Conservation (phyloP, 2,888 invertebrate genomes). For the Caprella mutica region DNA sequence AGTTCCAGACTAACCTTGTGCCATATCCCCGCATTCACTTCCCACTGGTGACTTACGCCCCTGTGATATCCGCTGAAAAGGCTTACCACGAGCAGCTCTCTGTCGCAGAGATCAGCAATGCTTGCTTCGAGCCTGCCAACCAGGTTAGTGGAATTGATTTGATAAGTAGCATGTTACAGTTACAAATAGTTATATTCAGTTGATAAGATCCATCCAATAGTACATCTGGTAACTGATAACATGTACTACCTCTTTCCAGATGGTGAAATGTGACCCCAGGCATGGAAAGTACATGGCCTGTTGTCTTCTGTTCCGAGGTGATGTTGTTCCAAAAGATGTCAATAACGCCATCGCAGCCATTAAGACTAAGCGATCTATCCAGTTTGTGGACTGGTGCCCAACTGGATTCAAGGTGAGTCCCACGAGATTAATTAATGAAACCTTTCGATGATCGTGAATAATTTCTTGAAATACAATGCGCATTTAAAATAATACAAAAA, state of each 20-base stretch:
- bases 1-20: constrained; percentile 72
- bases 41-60: constrained; percentile 50
- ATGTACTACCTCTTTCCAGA: too few relatives aligned
- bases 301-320: constrained; percentile 54
- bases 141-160: too few relatives aligned
- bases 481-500: too few relatives aligned
- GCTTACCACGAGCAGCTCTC: constrained; percentile 37
- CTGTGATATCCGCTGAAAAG: constrained; percentile 37
- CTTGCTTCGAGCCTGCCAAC: constrained; percentile 44
- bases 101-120: constrained; percentile 43
- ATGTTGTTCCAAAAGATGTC: constrained; percentile 89
- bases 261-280: constrained; percentile 85
- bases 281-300: constrained; percentile 67
- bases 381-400: too few relatives aligned
- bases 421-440: too few relatives aligned
- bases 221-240: neutral
- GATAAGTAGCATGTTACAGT: too few relatives aligned
- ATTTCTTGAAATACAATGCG: too few relatives aligned
- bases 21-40: constrained; percentile 88
- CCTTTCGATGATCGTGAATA: too few relatives aligned
- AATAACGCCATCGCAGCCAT: constrained; percentile 88
- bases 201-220: neutral
- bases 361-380: constrained; percentile 85
- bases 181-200: too few relatives aligned
- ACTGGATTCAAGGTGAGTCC: too few relatives aligned